Percentiles rank a stretch among this genome's conserved stretches.
phyloP scores from a whole-genome alignment of 37 sponge, comb jelly and placozoan genomes.

The Halichondria panicea region DNA sequence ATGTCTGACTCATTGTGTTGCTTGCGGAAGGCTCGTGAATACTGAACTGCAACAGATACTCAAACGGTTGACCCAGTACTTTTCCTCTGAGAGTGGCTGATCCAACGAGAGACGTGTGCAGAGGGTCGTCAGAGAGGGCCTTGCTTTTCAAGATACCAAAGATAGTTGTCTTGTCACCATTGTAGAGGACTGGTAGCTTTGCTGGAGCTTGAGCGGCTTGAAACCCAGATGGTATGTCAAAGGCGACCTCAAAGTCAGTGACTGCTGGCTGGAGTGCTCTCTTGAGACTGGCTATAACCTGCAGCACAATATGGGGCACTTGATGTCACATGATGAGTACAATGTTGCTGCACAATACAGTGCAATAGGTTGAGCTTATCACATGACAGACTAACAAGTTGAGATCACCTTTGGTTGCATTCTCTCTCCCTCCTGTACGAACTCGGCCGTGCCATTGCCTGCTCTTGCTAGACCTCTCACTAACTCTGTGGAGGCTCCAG shows the following conservation, averaged over 20 bases:
- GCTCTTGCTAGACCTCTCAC: constrained; percentile 83
- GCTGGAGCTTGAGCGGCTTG: constrained; percentile 37
- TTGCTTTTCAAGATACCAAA: constrained; percentile 55
- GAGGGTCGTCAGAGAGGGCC: background rate
- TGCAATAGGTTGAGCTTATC: background rate
- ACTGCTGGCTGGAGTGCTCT: constrained; percentile 68
- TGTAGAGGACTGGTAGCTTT: constrained; percentile 53
- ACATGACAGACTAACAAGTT: background rate
- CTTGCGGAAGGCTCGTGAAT: background rate
- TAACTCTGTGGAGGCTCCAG: constrained; percentile 79
- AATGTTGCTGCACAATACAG: too few relatives aligned
- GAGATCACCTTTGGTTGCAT: constrained; percentile 76
- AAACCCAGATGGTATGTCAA: constrained; percentile 38
- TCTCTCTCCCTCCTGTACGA: constrained; percentile 69
- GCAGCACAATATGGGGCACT: too few relatives aligned
- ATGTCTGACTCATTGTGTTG: constrained; percentile 16
- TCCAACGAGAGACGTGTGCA: constrained; percentile 1
- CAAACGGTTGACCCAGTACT: constrained; percentile 27
- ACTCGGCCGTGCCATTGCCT: constrained; percentile 77
- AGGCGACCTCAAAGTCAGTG: constrained; percentile 43
- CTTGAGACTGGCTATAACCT: constrained; percentile 75
- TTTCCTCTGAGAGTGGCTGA: constrained; percentile 47
- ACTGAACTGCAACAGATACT: constrained; percentile 31
- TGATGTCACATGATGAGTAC: too few relatives aligned
- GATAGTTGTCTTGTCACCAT: constrained; percentile 62